Conservation (phyloP, 2,888 invertebrate species). For the Dendrolimus pini region DNA sequence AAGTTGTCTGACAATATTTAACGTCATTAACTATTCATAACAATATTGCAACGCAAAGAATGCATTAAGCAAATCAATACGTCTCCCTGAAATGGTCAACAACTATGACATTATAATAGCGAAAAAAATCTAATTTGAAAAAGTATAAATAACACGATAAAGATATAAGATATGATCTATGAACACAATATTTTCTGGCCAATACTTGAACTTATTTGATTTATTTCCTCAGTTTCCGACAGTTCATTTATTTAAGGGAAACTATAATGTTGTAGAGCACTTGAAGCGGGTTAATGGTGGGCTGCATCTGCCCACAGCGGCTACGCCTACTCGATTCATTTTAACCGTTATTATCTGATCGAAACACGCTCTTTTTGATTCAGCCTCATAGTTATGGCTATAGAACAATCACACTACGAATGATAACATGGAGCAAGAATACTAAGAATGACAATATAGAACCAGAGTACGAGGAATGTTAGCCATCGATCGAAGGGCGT, state of each 20-base stretch:
- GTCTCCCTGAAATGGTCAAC: too few species aligned
- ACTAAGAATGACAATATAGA: too few species aligned
- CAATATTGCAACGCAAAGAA: too few species aligned
- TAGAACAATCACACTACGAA: too few species aligned
- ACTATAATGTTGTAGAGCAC: slow-evolving; percentile 47
- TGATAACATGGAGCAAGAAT: too few species aligned
- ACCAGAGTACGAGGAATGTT: too few species aligned
- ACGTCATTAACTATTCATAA: too few species aligned
- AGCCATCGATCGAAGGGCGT: too few species aligned
- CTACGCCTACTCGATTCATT: slow-evolving; percentile 35
- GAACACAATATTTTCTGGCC: slow-evolving; percentile 30
- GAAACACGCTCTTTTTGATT: slow-evolving; percentile 54
- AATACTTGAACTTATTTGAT: slow-evolving; percentile 37
- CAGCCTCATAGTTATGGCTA: slow-evolving; percentile 19
- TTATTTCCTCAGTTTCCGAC: slow-evolving; percentile 49
- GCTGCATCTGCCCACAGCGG: slow-evolving; percentile 23
- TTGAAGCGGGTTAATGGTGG: slow-evolving; percentile 33
- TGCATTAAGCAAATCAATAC: too few species aligned
- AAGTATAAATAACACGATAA: background rate
- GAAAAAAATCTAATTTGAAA: background rate
- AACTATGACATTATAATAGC: too few species aligned
- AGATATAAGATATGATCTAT: background rate
- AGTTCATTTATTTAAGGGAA: slow-evolving; percentile 45
- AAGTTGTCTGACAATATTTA: too few species aligned
- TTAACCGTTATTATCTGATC: slow-evolving; percentile 36